Percentiles rank a stretch among this genome's conserved stretches.
Evolutionary conservation across 2,888 invertebrate genomes (phyloP).

Genomic region (Ormyrus pomaceus): DNA sequence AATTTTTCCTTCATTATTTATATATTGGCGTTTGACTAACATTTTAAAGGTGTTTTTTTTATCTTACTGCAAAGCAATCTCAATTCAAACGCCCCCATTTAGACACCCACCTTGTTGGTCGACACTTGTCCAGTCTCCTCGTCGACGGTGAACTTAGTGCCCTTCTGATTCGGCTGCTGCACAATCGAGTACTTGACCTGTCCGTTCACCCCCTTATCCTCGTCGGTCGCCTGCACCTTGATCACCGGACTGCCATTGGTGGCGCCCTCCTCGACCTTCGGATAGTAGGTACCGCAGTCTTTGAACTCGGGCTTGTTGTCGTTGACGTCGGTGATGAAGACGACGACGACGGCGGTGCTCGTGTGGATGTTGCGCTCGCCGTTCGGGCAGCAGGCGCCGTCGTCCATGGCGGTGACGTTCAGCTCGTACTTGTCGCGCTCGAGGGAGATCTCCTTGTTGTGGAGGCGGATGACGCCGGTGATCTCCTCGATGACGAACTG

Average conservation of each 20-base stretch:
- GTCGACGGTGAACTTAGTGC: conserved; percentile 96
- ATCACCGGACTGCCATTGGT: conserved; percentile 95
- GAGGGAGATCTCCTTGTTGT: conserved; percentile 89
- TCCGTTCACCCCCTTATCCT: conserved; percentile 96
- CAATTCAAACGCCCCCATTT: no score
- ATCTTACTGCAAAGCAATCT: no score
- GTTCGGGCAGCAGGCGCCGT: conserved; percentile 96
- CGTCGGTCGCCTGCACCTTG: conserved; percentile 95
- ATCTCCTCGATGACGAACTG: conserved; percentile 97
- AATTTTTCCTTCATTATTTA: no score
- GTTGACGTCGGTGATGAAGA: conserved; percentile 97
- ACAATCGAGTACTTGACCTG: conserved; percentile 98
- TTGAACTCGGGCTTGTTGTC: conserved; percentile 98
- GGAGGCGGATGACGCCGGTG: conserved; percentile 94
- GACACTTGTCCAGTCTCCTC: conserved; percentile 96
- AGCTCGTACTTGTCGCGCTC: conserved; percentile 96
- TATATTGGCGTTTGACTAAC: no score
- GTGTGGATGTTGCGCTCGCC: conserved; percentile 93
- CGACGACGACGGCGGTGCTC: conserved; percentile 95
- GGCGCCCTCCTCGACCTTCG: conserved; percentile 95
- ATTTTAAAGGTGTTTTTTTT: no score
- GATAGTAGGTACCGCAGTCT: conserved; percentile 94
- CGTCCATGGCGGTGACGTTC: conserved; percentile 98
- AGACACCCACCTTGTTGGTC: conserved; percentile 85
- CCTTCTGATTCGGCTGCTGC: conserved; percentile 95